Conservation (phyloP, 1,140 invertebrate genomes). For the Diabrotica undecimpunctata region DNA sequence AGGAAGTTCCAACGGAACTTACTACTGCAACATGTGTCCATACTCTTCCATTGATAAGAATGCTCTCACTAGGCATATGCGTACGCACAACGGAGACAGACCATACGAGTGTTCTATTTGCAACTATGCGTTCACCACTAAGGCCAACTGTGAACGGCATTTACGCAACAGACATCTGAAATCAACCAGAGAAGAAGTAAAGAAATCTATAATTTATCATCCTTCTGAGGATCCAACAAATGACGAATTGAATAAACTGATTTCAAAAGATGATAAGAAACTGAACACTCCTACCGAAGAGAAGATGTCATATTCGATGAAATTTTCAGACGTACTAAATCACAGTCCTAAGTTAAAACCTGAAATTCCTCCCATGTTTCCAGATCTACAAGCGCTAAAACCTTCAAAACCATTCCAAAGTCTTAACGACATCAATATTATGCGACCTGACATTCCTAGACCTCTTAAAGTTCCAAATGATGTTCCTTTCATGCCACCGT, state of each 20-base stretch:
- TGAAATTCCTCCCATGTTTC: constrained; percentile 17
- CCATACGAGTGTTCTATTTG: constrained; percentile 92
- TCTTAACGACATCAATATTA: constrained; percentile 26
- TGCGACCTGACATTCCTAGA: constrained; percentile 28
- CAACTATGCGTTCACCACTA: constrained; percentile 94
- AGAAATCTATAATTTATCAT: constrained; percentile 81
- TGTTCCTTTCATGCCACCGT: constrained; percentile 26
- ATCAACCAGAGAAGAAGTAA: constrained; percentile 78
- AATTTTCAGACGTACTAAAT: background rate
- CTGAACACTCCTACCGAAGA: constrained; percentile 35
- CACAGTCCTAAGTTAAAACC: too few species aligned
- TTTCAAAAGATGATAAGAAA: constrained; percentile 52
- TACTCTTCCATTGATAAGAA: constrained; percentile 87
- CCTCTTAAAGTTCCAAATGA: constrained; percentile 24
- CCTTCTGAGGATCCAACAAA: constrained; percentile 77
- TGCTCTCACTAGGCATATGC: constrained; percentile 82
- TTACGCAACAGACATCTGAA: constrained; percentile 86
- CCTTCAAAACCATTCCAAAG: constrained; percentile 27
- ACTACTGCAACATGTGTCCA: constrained; percentile 89
- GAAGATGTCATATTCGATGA: constrained; percentile 37
- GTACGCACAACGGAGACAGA: constrained; percentile 90
- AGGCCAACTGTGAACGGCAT: constrained; percentile 86
- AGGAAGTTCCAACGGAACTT: constrained; percentile 66
- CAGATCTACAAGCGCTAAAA: constrained; percentile 28
- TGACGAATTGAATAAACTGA: constrained; percentile 59